Percentiles rank a stretch among this genome's conserved stretches.
These are phyloP conservation scores for Hycleus cichorii DNA, from an alignment of 1,140 invertebrate species.

Conservation along the genomic window DNA sequence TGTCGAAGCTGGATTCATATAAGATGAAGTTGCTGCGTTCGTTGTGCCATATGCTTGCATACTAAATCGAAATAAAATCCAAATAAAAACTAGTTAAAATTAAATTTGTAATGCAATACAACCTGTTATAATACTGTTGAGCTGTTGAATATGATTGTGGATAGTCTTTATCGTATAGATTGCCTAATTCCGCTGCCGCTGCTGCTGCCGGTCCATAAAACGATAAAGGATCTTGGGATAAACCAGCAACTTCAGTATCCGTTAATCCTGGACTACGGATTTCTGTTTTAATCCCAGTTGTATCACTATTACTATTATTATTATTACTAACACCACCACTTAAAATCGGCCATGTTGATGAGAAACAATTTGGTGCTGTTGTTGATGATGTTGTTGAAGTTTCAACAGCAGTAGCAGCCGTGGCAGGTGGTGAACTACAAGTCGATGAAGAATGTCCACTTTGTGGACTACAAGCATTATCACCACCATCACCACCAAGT, in stretches of 20 bases:
- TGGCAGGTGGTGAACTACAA: constrained; percentile 34
- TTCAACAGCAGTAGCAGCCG: constrained; percentile 25
- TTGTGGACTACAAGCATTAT: constrained; percentile 35
- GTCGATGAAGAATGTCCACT: constrained; percentile 38
- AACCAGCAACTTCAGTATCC: constrained; percentile 44
- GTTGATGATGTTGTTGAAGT: constrained; percentile 28
- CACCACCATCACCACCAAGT: constrained; percentile 20
- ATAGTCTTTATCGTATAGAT: constrained; percentile 39
- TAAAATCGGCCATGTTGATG: constrained; percentile 25
- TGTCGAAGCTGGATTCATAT: constrained; percentile 32
- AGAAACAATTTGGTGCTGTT: constrained; percentile 26
- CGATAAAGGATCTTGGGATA: constrained; percentile 33
- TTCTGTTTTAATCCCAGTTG: constrained; percentile 49
- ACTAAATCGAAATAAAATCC: constrained; percentile 25
- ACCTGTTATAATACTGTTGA: constrained; percentile 66
- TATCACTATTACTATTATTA: neutral
- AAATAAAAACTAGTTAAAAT: neutral
- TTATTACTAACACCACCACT: no score
- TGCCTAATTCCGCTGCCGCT: constrained; percentile 27
- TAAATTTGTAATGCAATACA: constrained; percentile 15
- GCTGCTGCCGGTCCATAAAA: constrained; percentile 26
- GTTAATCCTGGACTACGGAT: constrained; percentile 51
- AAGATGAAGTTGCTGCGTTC: constrained; percentile 32
- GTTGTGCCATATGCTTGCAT: constrained; percentile 41
- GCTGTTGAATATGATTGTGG: constrained; percentile 45